Evolutionary conservation across 2,113 vertebrate genomes (phyloP), one percentile per base, ranked within the genome.

Genomic region (Piprites chloris): DNA sequence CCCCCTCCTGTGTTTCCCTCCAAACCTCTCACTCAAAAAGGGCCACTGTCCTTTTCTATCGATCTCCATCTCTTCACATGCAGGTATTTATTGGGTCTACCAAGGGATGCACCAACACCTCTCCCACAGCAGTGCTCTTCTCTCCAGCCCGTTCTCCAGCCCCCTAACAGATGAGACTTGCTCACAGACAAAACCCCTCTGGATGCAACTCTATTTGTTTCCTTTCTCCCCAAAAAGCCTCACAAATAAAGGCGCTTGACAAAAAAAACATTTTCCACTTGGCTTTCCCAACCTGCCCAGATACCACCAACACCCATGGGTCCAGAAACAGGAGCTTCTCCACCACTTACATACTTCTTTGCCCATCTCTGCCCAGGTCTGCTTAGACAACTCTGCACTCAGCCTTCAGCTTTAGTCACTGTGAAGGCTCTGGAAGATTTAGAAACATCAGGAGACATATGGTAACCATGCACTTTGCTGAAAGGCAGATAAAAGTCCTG

Each of bases 51-150:
- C 69, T 47, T 61, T 77, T 44, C 27, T 42, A 21, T 5, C 0
- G 0, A 37, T 9, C 8, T 71, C 59, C 32, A 56, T 10, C 72
- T 20, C 21, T 37, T 49, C 47, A 22, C 9, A 24, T 13, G 32
- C n/a, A 89, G 53, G 9, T 16, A 5, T 71, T 74, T 33, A 30
- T 1, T 53, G 7, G 22, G 26, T 68, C 17, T 92, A 35, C 58
- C 41, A 39, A 1, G 4, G 41, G 32, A 66, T 3, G 5, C 37
- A 58, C 5, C 3, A 27, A 33, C 2, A 2, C 19, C 46, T 75
- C 33, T 89, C 37, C 33, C 24, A 61, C 9, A 3, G 1, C n/a
- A 28, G 18, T 4, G 19, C 14, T 89, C 73, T 37, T 24, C 50
- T 37, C 66, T 78, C 46, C 87, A 74, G 28, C 12, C 53, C 86